Evolutionary conservation across 1,140 invertebrate genomes (phyloP).

Genomic region (Drosophila bipectinata): DNA sequence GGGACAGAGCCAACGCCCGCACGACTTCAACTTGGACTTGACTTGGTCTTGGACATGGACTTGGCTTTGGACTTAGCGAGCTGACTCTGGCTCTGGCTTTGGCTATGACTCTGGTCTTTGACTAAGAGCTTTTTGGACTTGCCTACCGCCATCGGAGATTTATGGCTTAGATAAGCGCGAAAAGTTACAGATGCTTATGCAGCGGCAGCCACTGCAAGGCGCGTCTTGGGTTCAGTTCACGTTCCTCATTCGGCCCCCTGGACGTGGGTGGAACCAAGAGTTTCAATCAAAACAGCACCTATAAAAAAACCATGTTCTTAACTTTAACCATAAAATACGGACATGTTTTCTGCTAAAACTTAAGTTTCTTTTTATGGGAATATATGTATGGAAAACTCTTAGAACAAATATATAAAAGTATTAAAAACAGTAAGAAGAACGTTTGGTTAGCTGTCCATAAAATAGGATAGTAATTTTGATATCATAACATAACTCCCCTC

Average conservation of each 20-base stretch:
- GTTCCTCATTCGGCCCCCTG: constrained; percentile 40
- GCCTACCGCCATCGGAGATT: constrained; percentile 79
- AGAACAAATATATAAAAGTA: background rate
- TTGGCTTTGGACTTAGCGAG: constrained; percentile 36
- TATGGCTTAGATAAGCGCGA: constrained; percentile 80
- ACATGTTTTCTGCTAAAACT: background rate
- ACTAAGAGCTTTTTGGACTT: constrained; percentile 62
- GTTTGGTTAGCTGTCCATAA: background rate
- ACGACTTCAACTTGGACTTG: constrained; percentile 64
- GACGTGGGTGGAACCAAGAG: constrained; percentile 48
- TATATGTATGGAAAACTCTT: background rate
- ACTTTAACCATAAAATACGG: background rate
- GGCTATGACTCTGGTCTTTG: constrained; percentile 24
- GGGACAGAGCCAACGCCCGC: constrained; percentile 67
- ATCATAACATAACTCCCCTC: constrained; percentile 38
- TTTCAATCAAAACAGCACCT: background rate
- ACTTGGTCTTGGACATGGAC: constrained; percentile 43
- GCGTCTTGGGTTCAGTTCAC: constrained; percentile 54
- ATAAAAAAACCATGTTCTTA: background rate
- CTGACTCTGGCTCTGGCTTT: constrained; percentile 27
- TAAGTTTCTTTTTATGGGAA: background rate
- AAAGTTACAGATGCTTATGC: constrained; percentile 82
- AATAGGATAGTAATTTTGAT: background rate
- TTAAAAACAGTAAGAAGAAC: background rate
- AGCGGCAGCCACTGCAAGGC: constrained; percentile 73